A percentile compares a stretch with the other conserved stretches of the same genome.
Evolutionary conservation across 92 coral and sea anemone genomes (phyloP).

Genomic region (Plumapathes pennacea): DNA sequence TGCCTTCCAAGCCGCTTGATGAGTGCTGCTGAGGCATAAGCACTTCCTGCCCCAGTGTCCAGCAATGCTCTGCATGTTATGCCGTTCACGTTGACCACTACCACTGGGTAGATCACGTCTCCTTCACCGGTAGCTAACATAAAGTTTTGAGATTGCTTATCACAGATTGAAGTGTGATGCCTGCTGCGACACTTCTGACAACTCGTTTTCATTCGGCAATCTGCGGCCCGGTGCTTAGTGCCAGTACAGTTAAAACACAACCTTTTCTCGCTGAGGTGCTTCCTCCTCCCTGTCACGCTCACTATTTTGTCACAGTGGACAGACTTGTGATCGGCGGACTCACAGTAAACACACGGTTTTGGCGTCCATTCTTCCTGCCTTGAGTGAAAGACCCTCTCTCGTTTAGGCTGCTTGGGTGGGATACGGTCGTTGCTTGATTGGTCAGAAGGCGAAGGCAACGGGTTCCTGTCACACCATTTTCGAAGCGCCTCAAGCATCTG

Average conservation of each 20-base stretch:
- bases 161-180: constrained; percentile 13
- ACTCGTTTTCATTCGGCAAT: constrained; percentile 11
- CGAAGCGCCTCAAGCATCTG: constrained; percentile 38
- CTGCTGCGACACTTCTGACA: constrained; percentile 17
- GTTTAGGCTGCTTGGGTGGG: constrained; percentile 3
- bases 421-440: not conserved
- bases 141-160: constrained; percentile 4
- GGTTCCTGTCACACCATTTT: constrained; percentile 58
- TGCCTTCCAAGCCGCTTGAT: constrained; percentile 30
- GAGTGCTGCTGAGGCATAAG: constrained; percentile 52
- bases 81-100: constrained; percentile 64
- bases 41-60: constrained; percentile 30
- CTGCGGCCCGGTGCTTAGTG: constrained; percentile 24
- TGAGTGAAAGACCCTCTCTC: not conserved
- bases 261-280: constrained; percentile 26
- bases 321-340: constrained; percentile 14
- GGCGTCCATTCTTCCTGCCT: constrained; percentile 36
- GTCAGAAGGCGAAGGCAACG: not conserved
- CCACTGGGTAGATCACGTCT: constrained; percentile 56
- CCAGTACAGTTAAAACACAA: constrained; percentile 45
- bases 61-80: constrained; percentile 44
- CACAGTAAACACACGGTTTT: constrained; percentile 29
- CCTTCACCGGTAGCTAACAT: constrained; percentile 31
- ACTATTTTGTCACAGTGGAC: constrained; percentile 19
- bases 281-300: constrained; percentile 9